Percentiles rank a stretch among this genome's conserved stretches.
These are phyloP conservation scores for Chymomyza caudatula DNA, from an alignment of 2,888 invertebrate species.

Conservation along the genomic window DNA sequence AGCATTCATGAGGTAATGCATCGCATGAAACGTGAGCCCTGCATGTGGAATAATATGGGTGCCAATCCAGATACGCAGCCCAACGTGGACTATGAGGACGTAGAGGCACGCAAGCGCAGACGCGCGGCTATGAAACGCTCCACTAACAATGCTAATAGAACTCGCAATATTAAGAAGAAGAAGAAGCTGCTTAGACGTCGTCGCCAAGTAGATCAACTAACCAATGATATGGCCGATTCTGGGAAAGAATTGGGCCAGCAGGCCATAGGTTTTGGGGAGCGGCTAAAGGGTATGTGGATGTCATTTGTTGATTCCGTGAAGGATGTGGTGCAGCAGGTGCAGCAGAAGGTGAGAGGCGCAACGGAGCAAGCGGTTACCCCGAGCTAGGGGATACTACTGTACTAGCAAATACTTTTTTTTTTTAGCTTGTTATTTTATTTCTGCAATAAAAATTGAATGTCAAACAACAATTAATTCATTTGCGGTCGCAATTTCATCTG, in stretches of 20 bases:
- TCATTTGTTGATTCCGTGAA: slow-evolving; percentile 44
- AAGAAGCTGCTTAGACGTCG: slow-evolving; percentile 45
- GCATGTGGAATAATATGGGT: slow-evolving; percentile 36
- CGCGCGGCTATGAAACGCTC: slow-evolving; percentile 36
- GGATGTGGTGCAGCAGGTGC: slow-evolving; percentile 45
- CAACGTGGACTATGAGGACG: slow-evolving; percentile 27
- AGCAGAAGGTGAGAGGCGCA: slow-evolving; percentile 34
- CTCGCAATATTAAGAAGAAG: slow-evolving; percentile 23
- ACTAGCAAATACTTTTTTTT: neutral
- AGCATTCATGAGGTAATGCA: slow-evolving; percentile 13
- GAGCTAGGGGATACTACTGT: neutral
- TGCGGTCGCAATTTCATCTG: neutral
- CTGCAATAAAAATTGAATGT: slow-evolving; percentile 5
- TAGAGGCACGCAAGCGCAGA: slow-evolving; percentile 46
- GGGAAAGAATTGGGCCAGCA: neutral
- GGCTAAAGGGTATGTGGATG: slow-evolving; percentile 45
- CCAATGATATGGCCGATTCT: neutral
- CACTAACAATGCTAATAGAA: slow-evolving; percentile 37
- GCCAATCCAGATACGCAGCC: slow-evolving; percentile 17
- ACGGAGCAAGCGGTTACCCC: neutral
- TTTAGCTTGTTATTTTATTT: neutral
- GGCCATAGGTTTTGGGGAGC: slow-evolving; percentile 34
- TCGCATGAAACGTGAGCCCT: slow-evolving; percentile 60
- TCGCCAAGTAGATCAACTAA: slow-evolving; percentile 29
- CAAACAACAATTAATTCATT: neutral